Evolutionary conservation across 2,113 vertebrate species (phyloP).

Genomic region (Diadophis punctatus): DNA sequence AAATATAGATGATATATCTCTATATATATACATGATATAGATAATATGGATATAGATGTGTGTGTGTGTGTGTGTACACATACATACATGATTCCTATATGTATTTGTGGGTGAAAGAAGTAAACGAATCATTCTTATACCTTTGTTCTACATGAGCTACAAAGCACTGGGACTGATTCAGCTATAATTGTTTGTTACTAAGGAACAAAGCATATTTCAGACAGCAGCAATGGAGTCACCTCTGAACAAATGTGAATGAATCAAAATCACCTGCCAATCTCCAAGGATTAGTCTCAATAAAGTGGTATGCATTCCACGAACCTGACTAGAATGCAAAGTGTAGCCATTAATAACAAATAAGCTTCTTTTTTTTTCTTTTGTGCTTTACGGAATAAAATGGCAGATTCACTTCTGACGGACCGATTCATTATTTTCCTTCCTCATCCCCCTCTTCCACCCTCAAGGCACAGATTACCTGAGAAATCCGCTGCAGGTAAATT

Average conservation of each 20-base stretch:
- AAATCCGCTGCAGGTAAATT: neutral
- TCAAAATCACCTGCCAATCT: slow-evolving; percentile 69
- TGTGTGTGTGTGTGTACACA: neutral
- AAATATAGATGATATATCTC: too few species aligned
- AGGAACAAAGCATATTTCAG: slow-evolving; percentile 78
- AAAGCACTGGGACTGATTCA: slow-evolving; percentile 81
- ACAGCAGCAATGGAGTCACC: slow-evolving; percentile 77
- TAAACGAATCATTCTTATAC: slow-evolving; percentile 65
- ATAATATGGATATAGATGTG: too few species aligned
- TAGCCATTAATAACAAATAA: slow-evolving; percentile 56
- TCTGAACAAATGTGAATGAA: slow-evolving; percentile 79
- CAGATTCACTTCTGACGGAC: slow-evolving; percentile 26
- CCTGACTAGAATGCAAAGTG: slow-evolving; percentile 54
- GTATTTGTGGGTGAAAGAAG: slow-evolving; percentile 66
- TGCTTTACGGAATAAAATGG: slow-evolving; percentile 2
- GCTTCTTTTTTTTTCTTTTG: neutral
- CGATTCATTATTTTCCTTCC: slow-evolving; percentile 50
- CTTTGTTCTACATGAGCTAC: slow-evolving; percentile 76
- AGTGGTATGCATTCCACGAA: slow-evolving; percentile 36
- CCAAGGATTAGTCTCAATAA: slow-evolving; percentile 63
- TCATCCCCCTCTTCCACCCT: neutral
- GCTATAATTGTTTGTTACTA: slow-evolving; percentile 80
- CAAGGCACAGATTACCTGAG: neutral
- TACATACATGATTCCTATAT: neutral
- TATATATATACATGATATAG: too few species aligned